A percentile compares a stretch with the other conserved stretches of the same genome.
Evolutionary conservation across 2,113 vertebrate genomes (phyloP).

Genomic region (Sus scrofa): DNA sequence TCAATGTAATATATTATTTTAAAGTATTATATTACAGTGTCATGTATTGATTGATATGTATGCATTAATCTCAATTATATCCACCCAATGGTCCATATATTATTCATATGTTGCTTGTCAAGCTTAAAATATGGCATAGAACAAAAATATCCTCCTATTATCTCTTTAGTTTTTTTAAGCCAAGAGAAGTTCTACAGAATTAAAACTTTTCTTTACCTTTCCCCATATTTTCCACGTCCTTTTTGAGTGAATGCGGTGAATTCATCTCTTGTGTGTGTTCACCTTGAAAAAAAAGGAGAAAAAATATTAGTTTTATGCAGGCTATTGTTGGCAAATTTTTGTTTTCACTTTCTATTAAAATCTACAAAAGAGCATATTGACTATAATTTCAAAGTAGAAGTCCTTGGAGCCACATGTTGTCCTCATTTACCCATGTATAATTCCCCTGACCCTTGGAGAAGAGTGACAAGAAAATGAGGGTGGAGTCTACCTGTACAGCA

Average conservation of each 20-base stretch:
- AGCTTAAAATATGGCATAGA: conserved; percentile 91
- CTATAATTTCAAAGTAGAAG: not conserved
- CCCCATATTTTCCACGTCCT: conserved; percentile 98
- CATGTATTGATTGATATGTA: conserved; percentile 93
- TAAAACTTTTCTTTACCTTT: conserved; percentile 93
- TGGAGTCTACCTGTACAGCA: not conserved
- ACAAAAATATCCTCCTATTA: conserved; percentile 88
- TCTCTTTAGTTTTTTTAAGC: conserved; percentile 86
- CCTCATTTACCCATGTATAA: not conserved
- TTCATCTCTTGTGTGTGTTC: conserved; percentile 93
- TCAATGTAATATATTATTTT: conserved; percentile 95
- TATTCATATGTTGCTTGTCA: conserved; percentile 93
- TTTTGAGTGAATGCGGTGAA: conserved; percentile 95
- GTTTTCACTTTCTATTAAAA: not conserved
- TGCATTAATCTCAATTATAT: conserved; percentile 95
- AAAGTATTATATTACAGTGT: conserved; percentile 93
- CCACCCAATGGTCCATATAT: conserved; percentile 92
- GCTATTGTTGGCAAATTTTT: conserved; percentile 44
- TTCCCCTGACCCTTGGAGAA: not conserved
- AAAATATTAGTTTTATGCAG: conserved; percentile 66
- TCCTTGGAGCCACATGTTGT: not conserved
- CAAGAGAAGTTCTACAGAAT: conserved; percentile 80
- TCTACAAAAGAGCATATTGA: not conserved
- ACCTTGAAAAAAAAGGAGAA: conserved; percentile 85
- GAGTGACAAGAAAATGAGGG: not conserved